phyloP scores from a whole-genome alignment of 2,888 invertebrate genomes.

The Aquatica leii region DNA sequence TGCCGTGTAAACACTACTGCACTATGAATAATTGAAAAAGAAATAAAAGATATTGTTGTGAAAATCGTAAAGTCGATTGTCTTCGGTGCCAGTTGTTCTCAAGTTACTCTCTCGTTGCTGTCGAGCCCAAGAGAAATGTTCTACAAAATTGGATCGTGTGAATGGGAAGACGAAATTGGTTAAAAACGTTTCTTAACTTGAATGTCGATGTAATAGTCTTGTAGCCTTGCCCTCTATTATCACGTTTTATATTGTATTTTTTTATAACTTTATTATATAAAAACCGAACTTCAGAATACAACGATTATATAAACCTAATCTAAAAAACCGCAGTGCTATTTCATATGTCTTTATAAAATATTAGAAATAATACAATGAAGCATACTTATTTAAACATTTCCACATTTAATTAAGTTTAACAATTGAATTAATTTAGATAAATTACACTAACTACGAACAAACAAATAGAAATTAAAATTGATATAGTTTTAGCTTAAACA shows the following conservation, averaged over 20 bases:
- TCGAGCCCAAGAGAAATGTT: constrained; percentile 38
- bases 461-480: too few species aligned
- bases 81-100: constrained; percentile 35
- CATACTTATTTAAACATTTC: too few species aligned
- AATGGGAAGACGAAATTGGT: constrained; percentile 34
- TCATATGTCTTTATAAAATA: too few species aligned
- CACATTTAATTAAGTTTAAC: too few species aligned
- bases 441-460: too few species aligned
- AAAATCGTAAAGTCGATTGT: constrained; percentile 38
- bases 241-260: not conserved
- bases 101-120: constrained; percentile 34
- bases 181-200: constrained; percentile 31
- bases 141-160: constrained; percentile 37
- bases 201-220: constrained; percentile 20
- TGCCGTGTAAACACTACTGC: constrained; percentile 35
- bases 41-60: constrained; percentile 37
- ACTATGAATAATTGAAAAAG: constrained; percentile 39
- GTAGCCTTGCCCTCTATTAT: not conserved
- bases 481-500: too few species aligned
- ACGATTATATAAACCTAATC: too few species aligned
- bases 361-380: too few species aligned
- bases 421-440: too few species aligned
- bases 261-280: too few species aligned
- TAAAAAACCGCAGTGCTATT: too few species aligned
- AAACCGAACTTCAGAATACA: too few species aligned